phyloP scores from a whole-genome alignment of 2,797 vertebrate genomes.

The Malacoraja senta region DNA sequence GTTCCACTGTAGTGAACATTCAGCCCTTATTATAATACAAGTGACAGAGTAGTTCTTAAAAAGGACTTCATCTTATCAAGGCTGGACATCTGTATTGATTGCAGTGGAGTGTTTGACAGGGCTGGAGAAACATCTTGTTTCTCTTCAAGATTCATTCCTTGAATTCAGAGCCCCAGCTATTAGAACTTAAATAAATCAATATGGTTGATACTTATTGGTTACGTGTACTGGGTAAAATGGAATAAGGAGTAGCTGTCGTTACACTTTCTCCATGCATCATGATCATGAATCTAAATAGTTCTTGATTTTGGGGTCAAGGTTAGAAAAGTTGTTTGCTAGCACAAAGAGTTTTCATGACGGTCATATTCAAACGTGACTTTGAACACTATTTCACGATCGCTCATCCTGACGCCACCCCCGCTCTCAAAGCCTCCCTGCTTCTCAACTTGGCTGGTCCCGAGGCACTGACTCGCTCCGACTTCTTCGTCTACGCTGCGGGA shows the following conservation, averaged over 20 bases:
- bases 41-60: background rate
- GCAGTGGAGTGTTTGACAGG: background rate
- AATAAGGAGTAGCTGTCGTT: background rate
- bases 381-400: no score
- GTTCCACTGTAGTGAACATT: background rate
- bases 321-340: background rate
- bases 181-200: background rate
- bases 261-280: background rate
- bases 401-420: no score
- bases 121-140: constrained; percentile 23
- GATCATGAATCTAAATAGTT: background rate
- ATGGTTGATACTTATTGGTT: background rate
- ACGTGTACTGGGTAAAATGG: background rate
- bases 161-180: background rate
- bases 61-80: background rate
- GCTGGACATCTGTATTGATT: background rate
- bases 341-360: background rate
- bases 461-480: no score
- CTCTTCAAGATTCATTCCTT: background rate
- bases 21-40: background rate
- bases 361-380: no score
- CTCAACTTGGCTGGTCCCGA: no score
- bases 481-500: no score
- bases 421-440: no score
- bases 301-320: no score